phyloP scores from a whole-genome alignment of 2,888 invertebrate genomes.

The Trissolcus japonicus region DNA sequence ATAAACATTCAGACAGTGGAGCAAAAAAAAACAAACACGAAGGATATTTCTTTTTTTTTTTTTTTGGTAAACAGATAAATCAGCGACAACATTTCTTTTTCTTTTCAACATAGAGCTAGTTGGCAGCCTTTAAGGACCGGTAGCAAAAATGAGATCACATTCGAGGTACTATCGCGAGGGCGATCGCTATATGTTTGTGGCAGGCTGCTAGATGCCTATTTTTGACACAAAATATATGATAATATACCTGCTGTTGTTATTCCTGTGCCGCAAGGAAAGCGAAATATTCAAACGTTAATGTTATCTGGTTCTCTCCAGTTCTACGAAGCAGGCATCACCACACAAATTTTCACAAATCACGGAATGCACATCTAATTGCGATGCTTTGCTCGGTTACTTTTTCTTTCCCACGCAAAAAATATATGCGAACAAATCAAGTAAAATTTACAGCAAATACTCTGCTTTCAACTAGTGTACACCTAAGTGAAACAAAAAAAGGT shows the following conservation, averaged over 20 bases:
- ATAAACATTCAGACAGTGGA: too few relatives aligned
- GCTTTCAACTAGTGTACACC: background rate
- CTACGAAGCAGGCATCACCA: constrained; percentile 38
- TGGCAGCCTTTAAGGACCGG: constrained; percentile 22
- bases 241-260: constrained; percentile 71
- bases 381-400: background rate
- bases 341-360: constrained; percentile 32
- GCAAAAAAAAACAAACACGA: too few relatives aligned
- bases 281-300: constrained; percentile 67
- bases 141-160: constrained; percentile 35
- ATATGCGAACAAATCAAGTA: background rate
- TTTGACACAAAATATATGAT: constrained; percentile 54
- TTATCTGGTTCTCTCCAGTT: constrained; percentile 29
- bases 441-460: background rate
- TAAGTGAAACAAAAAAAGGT: background rate
- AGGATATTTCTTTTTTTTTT: too few relatives aligned
- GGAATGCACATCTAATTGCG: constrained; percentile 28
- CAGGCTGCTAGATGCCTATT: constrained; percentile 45
- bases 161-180: constrained; percentile 30
- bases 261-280: constrained; percentile 71
- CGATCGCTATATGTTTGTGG: constrained; percentile 32
- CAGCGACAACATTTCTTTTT: too few relatives aligned
- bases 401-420: constrained; percentile 12
- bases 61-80: too few relatives aligned
- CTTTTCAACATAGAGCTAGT: background rate